phyloP scores from a whole-genome alignment of 2,797 vertebrate genomes.

The Falco biarmicus region DNA sequence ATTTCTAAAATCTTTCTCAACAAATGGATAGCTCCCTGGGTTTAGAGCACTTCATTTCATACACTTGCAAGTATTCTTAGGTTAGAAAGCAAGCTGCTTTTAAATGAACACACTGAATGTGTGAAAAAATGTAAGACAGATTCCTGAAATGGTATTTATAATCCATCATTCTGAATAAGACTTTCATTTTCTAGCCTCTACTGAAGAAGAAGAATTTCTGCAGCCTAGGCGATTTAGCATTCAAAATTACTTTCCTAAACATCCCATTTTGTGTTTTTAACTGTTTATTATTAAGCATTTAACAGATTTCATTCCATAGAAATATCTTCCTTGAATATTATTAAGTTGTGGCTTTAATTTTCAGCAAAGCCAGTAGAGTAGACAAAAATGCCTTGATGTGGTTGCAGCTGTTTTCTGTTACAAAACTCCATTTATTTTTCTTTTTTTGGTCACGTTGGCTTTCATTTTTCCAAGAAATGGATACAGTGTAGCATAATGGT shows the following conservation, averaged over 20 bases:
- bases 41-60: not conserved
- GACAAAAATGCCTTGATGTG: conserved; percentile 73
- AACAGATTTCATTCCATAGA: conserved; percentile 56
- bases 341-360: conserved; percentile 63
- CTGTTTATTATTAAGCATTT: conserved; percentile 52
- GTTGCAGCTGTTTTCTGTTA: conserved; percentile 68
- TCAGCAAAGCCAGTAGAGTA: conserved; percentile 45
- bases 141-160: not conserved
- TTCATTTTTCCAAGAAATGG: not conserved
- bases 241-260: conserved; percentile 7
- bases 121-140: not conserved
- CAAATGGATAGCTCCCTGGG: not conserved
- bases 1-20: not conserved
- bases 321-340: conserved; percentile 31
- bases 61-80: not conserved
- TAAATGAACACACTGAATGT: not conserved
- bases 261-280: conserved; percentile 44
- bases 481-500: not conserved
- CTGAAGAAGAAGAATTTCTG: not conserved
- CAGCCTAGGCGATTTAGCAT: not conserved
- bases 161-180: not conserved
- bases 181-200: not conserved
- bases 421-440: not conserved
- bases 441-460: not conserved
- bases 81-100: not conserved